Evolutionary conservation across 2,888 invertebrate genomes (phyloP).

Genomic region (Diploptera punctata): DNA sequence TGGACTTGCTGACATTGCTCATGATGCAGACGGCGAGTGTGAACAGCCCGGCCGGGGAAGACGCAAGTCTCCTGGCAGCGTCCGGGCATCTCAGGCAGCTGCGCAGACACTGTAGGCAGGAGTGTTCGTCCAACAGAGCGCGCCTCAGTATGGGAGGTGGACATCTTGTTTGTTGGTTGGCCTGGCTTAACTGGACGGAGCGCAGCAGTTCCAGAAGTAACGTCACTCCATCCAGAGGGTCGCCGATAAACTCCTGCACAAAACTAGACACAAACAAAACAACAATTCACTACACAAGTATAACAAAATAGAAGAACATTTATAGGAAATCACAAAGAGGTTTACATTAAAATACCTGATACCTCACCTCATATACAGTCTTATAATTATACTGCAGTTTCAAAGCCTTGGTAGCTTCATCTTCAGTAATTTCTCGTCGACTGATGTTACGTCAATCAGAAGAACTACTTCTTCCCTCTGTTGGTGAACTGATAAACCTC

Average conservation of each 20-base stretch:
- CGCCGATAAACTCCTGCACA: conserved; percentile 89
- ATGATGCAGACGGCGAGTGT: conserved; percentile 87
- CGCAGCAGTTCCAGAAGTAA: conserved; percentile 84
- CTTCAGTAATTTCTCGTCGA: too few species aligned
- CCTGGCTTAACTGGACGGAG: conserved; percentile 69
- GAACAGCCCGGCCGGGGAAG: conserved; percentile 81
- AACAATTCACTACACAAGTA: too few species aligned
- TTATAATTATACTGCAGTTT: too few species aligned
- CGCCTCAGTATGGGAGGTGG: conserved; percentile 74
- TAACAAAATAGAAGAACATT: too few species aligned
- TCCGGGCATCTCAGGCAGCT: conserved; percentile 80
- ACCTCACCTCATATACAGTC: too few species aligned
- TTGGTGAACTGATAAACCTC: too few species aligned
- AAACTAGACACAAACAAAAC: too few species aligned
- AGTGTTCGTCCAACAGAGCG: conserved; percentile 84
- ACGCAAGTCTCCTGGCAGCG: conserved; percentile 76
- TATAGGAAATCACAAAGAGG: too few species aligned
- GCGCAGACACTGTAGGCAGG: conserved; percentile 87
- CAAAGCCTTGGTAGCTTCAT: too few species aligned
- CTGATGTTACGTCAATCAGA: too few species aligned
- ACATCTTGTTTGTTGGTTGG: conserved; percentile 43
- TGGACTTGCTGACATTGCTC: conserved; percentile 84
- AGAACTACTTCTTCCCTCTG: too few species aligned
- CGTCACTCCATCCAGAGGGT: conserved; percentile 87
- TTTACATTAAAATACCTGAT: too few species aligned